phyloP scores from a whole-genome alignment of 2,113 vertebrate genomes.

The Copsychus sechellarum region DNA sequence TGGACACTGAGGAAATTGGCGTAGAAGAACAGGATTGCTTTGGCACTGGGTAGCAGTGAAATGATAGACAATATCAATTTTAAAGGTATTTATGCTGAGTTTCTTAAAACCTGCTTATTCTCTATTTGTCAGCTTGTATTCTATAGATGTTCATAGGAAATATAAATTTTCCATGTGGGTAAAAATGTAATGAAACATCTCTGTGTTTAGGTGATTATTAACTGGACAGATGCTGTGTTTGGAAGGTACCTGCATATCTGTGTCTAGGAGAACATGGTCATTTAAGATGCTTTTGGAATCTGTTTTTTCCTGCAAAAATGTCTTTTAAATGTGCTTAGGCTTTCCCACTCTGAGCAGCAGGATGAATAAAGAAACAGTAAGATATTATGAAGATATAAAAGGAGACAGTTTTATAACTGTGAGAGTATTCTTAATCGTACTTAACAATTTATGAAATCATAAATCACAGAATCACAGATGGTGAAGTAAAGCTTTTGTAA shows the following conservation, averaged over 20 bases:
- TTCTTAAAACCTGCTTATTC: neutral
- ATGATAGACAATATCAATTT: neutral
- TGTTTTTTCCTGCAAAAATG: neutral
- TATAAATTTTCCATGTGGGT: neutral
- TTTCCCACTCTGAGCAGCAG: neutral
- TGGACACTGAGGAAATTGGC: neutral
- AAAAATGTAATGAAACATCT: neutral
- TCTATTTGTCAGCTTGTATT: neutral
- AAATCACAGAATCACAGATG: constrained; percentile 30
- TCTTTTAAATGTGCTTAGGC: neutral
- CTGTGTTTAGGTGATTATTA: neutral
- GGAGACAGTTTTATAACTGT: constrained; percentile 21
- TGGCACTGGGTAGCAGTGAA: neutral
- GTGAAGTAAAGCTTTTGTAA: constrained; percentile 31
- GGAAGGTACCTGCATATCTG: neutral
- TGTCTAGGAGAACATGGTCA: neutral
- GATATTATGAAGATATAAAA: neutral
- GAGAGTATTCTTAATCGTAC: neutral
- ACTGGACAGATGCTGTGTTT: neutral
- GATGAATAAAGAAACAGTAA: constrained; percentile 1
- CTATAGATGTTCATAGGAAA: neutral
- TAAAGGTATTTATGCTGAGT: neutral
- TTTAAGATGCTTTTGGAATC: neutral
- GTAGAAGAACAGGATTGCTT: neutral
- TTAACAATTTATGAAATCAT: constrained; percentile 43